Evolutionary conservation across 1,140 invertebrate species (phyloP).

Genomic region (Portunus trituberculatus): DNA sequence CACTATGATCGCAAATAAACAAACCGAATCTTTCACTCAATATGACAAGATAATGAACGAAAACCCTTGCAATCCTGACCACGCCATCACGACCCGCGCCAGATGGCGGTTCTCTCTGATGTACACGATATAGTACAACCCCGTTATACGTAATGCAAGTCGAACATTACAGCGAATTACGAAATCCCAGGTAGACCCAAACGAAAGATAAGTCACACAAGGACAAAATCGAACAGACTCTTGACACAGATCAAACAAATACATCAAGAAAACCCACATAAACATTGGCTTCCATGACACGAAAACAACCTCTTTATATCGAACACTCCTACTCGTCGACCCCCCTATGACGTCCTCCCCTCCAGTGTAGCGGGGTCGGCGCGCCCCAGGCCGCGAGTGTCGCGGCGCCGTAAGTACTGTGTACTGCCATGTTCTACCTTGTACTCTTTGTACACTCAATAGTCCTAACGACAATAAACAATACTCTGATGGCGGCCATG

Average conservation of each 20-base stretch:
- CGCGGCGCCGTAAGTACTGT: constrained; percentile 1
- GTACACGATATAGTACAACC: constrained; percentile 2
- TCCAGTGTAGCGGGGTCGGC: background rate
- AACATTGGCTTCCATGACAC: background rate
- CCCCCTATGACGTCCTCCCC: constrained; percentile 3
- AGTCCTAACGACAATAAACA: background rate
- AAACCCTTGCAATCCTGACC: no score
- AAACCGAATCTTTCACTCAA: no score
- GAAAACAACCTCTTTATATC: background rate
- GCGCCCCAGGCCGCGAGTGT: background rate
- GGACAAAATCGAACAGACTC: background rate
- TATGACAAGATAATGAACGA: no score
- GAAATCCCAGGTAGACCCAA: no score
- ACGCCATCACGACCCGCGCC: background rate
- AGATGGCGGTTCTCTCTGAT: background rate
- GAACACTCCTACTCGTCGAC: constrained; percentile 18
- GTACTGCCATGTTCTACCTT: constrained; percentile 1
- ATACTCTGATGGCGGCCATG: background rate
- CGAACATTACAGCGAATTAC: background rate
- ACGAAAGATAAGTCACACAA: background rate
- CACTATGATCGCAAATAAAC: no score
- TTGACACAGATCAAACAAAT: background rate
- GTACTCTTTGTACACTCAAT: constrained; percentile 13
- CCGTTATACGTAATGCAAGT: background rate
- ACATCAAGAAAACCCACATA: background rate